Base-by-base conservation (phyloP, 2,888 invertebrate genomes). In the Ethmia dodecea region DNA sequence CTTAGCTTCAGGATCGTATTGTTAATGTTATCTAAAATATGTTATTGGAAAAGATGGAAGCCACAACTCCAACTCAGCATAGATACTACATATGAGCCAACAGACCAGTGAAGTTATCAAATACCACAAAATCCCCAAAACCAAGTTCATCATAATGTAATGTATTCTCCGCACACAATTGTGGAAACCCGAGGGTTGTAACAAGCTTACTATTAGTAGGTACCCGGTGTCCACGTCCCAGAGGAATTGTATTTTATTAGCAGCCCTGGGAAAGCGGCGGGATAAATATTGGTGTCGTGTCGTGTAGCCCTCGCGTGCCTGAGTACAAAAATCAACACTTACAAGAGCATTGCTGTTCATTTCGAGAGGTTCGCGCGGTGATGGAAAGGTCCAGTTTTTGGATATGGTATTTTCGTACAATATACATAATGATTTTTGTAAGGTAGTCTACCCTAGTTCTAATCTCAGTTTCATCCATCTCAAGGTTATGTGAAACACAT, bases 271-370 rank as follows among this genome's bases (percentile, higher is more conserved):
- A 77, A 76, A 66, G 50, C 53, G 9, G 52, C 39, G 47, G 48
- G 49, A 62, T 57, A 58, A 60, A 60, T 55, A 56, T 51, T 43
- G 45, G 43, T 42, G 49, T 9, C n/a, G 12, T 10, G 5, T 11
- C 8, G 11, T 26, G n/a, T 3, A 5, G 18, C 12, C 15, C 29
- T 16, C 16, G 3, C 6, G n/a, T 10, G 15, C 62, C 48, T 83
- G 72, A 84, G 83, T 68, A 81, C 74, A 75, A 83, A 84, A 84
- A 84, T 84, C 83, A 84, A 84, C 84, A 84, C 71, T 69, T 59
- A 52, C n/a, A n/a, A n/a, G n/a, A n/a, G n/a, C n/a, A n/a, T n/a
- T 44, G 66, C 56, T 77, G 78, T 62, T 73, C 80, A 71, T 73
- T 77, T 73, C 53, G 49, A 56, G 43, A 42, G 29, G 2, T 10